phyloP scores from a whole-genome alignment of 2,113 vertebrate genomes.

The Catharus bicknelli region DNA sequence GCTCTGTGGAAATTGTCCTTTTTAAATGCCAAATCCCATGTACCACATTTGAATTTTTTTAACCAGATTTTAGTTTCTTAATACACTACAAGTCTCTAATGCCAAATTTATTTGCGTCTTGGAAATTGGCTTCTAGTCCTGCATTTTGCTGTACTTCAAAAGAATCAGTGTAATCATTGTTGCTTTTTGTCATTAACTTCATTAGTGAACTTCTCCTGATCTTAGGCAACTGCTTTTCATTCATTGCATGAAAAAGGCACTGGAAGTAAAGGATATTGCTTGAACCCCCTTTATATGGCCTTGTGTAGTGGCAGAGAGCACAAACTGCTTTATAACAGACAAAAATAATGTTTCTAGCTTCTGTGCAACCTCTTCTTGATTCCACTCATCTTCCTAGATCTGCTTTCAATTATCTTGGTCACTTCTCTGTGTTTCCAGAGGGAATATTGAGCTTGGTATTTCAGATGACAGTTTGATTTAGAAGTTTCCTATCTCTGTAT shows the following conservation, averaged over 20 bases:
- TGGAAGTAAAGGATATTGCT: not conserved
- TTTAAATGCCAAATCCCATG: not conserved
- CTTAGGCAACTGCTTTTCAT: not conserved
- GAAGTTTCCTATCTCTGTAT: not conserved
- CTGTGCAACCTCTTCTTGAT: not conserved
- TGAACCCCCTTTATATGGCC: not conserved
- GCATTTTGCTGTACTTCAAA: conserved; percentile 7
- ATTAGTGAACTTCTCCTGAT: not conserved
- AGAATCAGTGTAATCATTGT: not conserved
- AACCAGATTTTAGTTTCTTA: not conserved
- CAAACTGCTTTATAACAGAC: not conserved
- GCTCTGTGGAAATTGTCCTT: not conserved
- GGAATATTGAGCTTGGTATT: not conserved
- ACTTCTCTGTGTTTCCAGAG: not conserved
- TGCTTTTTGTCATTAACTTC: not conserved
- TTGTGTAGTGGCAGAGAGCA: not conserved
- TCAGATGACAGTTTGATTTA: not conserved
- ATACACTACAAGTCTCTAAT: not conserved
- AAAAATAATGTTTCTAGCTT: not conserved
- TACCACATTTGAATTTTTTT: not conserved
- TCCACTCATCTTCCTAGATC: not conserved
- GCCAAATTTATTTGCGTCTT: not conserved
- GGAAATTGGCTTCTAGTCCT: not conserved
- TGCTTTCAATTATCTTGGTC: not conserved
- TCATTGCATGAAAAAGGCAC: not conserved